A percentile compares a stretch with the other conserved stretches of the same genome.
These are phyloP conservation scores for Eupithecia insigniata DNA, from an alignment of 2,888 invertebrate genomes.

Conservation along the genomic window DNA sequence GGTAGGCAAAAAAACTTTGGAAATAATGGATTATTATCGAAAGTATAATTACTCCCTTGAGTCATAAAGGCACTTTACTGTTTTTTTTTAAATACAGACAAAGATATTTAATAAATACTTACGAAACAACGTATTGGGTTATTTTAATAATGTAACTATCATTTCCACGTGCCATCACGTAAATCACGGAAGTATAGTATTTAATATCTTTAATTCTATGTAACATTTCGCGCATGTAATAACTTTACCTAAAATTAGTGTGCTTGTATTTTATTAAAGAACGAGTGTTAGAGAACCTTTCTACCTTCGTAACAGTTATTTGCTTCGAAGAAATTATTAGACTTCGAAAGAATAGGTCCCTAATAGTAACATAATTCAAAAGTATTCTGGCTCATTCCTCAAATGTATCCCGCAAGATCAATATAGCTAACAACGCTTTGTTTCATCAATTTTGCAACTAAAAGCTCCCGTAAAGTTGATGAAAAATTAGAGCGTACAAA, in stretches of 20 bases:
- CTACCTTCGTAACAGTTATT: not conserved
- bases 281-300: not conserved
- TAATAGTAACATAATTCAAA: not conserved
- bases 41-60: not conserved
- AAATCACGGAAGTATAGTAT: slow-evolving; percentile 3
- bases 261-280: not conserved
- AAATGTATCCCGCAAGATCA: not conserved
- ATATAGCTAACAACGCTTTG: not conserved
- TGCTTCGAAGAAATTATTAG: not conserved
- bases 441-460: not conserved
- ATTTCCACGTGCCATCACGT: slow-evolving; percentile 11
- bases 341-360: not conserved
- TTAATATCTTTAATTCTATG: not conserved
- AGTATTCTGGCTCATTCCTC: not conserved
- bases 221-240: not conserved
- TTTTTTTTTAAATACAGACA: not conserved
- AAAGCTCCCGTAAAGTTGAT: slow-evolving; percentile 10
- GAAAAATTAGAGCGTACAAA: slow-evolving; percentile 18
- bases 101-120: not conserved
- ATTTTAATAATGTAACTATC: not conserved
- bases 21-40: not conserved
- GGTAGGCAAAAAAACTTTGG: not conserved
- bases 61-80: not conserved
- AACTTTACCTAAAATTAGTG: not conserved
- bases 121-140: not conserved